Conservation (phyloP, 2,113 vertebrate genomes). For the Fukomys damarensis region DNA sequence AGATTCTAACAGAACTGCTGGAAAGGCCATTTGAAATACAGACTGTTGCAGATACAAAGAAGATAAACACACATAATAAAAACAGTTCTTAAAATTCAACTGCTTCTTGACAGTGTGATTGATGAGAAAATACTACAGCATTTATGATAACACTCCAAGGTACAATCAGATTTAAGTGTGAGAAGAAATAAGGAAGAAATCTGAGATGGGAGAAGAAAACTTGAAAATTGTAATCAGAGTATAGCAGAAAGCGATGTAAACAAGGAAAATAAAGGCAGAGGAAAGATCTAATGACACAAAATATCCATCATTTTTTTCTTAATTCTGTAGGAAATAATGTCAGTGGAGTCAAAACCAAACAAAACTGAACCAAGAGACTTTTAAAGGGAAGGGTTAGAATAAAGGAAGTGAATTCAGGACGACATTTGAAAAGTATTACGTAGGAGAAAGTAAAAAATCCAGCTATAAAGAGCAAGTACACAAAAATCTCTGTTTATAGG, state of each 20-base stretch:
- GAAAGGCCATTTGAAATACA: not conserved
- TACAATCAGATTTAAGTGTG: not conserved
- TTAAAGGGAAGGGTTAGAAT: not conserved
- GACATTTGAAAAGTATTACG: not conserved
- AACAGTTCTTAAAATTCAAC: not conserved
- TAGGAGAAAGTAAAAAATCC: slow-evolving; percentile 12
- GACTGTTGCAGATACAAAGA: not conserved
- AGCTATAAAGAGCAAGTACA: not conserved
- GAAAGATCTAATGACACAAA: not conserved
- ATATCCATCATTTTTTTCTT: not conserved
- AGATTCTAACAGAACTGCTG: not conserved
- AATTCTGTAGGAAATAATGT: not conserved
- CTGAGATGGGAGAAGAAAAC: not conserved
- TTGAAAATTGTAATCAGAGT: not conserved
- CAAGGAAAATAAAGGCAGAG: not conserved
- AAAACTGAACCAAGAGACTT: not conserved
- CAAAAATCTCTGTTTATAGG: not conserved
- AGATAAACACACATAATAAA: not conserved
- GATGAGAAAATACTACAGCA: not conserved
- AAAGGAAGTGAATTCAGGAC: not conserved
- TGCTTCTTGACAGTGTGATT: not conserved
- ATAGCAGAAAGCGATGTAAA: not conserved
- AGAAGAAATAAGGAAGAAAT: not conserved
- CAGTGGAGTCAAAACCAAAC: not conserved
- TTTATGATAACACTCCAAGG: not conserved